Base-by-base conservation (phyloP, 2,797 vertebrate species). In the Ctenochaetus hawaiiensis region DNA sequence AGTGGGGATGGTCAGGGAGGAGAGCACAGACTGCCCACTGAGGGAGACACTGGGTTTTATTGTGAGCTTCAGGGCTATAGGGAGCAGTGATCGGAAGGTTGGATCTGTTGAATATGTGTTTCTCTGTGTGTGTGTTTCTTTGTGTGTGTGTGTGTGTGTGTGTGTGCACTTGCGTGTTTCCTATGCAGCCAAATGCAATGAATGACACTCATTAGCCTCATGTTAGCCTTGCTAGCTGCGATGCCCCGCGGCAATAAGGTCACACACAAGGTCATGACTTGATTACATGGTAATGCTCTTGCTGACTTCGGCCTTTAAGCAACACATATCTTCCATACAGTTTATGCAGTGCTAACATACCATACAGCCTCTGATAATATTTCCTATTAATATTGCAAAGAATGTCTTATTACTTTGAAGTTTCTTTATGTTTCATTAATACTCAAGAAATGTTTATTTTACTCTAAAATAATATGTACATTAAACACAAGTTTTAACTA, bases 191-290 rank as follows among this genome's bases (percentile, higher is more conserved):
- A 87, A 84, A 89, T 82, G 86, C 90, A 91, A 82, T 92, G 89
- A 91, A 92, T 92, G 88, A 81, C 91, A 77, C 88, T 92, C 92
- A 94, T 94, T 94, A 92, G 91, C 93, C 90, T 80, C 90, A 67
- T 80, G 87, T 93, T 94, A 93, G 91, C 91, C 88, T 91, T 92
- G 85, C 84, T 88, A 87, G 89, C 89, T 82, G 85, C 79, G 62
- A 56, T 88, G 87, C 92, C 93, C 93, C 37, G 71, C 72, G 70
- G 92, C 91, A 72, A 83, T 83, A 81, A 86, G 92, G 91, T 92
- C 90, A 84, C 77, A 52, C 52, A 70, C 85, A 92, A 91, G 90
- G 90, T 91, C 87, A 75, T 30, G 84, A 78, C 89, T 91, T 87
- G 90, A 92, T 94, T 92, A 91, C 91, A 90, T 77, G 87, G 84